phyloP scores from a whole-genome alignment of 1,140 invertebrate genomes.

The Tetragonula clypearis region DNA sequence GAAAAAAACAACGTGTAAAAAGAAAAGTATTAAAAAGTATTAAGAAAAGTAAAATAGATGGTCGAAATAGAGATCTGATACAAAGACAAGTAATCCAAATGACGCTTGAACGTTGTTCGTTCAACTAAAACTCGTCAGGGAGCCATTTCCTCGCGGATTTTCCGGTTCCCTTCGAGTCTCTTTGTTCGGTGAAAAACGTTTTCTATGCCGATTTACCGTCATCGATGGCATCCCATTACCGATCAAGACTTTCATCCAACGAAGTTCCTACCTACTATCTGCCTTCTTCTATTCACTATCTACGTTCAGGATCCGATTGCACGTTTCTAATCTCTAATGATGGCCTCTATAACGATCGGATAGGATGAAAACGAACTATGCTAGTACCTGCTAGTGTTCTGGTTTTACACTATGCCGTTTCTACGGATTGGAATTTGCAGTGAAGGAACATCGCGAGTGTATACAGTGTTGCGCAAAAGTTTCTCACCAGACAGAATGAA shows the following conservation, averaged over 20 bases:
- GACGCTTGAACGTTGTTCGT: background rate
- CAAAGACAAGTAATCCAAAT: background rate
- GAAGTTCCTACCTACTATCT: background rate
- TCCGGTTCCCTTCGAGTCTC: background rate
- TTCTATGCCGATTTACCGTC: constrained; percentile 42
- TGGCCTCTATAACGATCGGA: background rate
- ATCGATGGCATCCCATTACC: constrained; percentile 10
- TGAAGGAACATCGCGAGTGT: background rate
- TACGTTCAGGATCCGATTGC: constrained; percentile 4
- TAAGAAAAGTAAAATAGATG: background rate
- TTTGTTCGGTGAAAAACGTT: constrained; percentile 42
- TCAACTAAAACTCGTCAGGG: background rate
- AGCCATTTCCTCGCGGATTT: constrained; percentile 5
- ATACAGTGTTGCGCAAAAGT: background rate
- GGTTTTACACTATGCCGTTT: background rate
- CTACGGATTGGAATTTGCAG: too few relatives aligned
- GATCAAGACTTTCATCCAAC: constrained; percentile 34
- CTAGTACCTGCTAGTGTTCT: background rate
- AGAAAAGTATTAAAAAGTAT: background rate
- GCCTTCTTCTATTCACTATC: background rate
- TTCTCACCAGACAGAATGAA: background rate
- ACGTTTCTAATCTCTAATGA: constrained; percentile 28
- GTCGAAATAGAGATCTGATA: background rate
- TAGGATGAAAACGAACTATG: background rate
- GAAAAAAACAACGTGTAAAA: background rate